Conservation (phyloP, 2,113 vertebrate species). For the Antechinus flavipes region DNA sequence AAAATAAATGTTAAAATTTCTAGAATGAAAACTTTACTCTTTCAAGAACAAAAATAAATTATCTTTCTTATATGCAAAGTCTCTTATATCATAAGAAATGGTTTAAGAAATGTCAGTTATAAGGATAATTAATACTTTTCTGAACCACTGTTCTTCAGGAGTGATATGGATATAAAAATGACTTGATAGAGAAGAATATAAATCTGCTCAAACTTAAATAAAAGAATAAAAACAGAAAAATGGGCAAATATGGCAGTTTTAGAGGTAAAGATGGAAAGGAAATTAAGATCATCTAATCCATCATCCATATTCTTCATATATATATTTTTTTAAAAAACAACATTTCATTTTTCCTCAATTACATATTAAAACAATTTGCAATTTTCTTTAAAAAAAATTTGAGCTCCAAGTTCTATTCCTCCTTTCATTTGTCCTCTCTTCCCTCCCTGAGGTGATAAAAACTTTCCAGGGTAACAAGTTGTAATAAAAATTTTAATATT, state of each 20-base stretch:
- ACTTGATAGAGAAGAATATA: background rate
- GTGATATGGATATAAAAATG: background rate
- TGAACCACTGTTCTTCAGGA: background rate
- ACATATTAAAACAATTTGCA: too few relatives aligned
- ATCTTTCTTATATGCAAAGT: background rate
- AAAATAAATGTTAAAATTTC: slow-evolving; percentile 14
- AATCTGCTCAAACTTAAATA: background rate
- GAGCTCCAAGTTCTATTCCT: too few relatives aligned
- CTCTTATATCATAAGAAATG: background rate
- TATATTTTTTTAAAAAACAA: background rate
- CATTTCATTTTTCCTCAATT: too few relatives aligned
- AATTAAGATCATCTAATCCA: background rate
- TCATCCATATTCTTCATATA: background rate
- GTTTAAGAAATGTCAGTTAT: background rate
- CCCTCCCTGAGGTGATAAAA: background rate
- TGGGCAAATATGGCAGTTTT: background rate
- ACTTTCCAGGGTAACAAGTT: background rate
- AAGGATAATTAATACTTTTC: background rate
- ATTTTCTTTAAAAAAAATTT: too few relatives aligned
- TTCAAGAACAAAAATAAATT: background rate
- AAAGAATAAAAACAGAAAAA: background rate
- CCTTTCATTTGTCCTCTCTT: too few relatives aligned
- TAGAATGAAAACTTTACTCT: background rate
- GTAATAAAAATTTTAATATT: background rate
- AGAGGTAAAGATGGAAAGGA: background rate